phyloP scores from a whole-genome alignment of 2,888 invertebrate species.

The Melikaiella ostensackeni region DNA sequence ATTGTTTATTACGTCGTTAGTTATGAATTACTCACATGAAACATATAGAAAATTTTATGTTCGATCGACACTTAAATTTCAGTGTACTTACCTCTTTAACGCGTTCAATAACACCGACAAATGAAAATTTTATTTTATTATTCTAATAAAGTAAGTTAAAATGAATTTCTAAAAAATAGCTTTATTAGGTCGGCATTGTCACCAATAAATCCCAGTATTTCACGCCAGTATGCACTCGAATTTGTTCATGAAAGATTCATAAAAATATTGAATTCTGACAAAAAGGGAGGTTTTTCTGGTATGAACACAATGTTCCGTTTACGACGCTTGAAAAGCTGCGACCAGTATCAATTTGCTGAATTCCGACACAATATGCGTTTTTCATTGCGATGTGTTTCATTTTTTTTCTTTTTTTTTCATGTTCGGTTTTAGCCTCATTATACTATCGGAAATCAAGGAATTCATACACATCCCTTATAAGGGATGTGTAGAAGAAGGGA shows the following conservation, averaged over 20 bases:
- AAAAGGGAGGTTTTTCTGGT: constrained; percentile 8
- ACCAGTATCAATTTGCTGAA: constrained; percentile 31
- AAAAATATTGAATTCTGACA: constrained; percentile 27
- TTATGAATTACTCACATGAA: constrained; percentile 17
- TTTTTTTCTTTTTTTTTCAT: too few relatives aligned
- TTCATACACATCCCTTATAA: too few relatives aligned
- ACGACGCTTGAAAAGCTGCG: constrained; percentile 23
- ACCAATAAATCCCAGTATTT: constrained; percentile 2
- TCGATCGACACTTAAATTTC: constrained; percentile 12
- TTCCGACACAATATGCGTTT: background rate
- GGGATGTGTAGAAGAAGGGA: too few relatives aligned
- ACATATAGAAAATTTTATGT: constrained; percentile 3
- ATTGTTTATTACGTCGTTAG: constrained; percentile 28
- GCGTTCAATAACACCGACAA: too few relatives aligned
- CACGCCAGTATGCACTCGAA: background rate
- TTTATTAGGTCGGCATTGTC: constrained; percentile 15
- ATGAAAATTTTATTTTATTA: too few relatives aligned
- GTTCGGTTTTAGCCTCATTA: too few relatives aligned
- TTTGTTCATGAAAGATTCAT: constrained; percentile 39
- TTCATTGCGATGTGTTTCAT: too few relatives aligned
- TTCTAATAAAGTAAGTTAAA: background rate
- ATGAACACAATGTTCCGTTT: constrained; percentile 25
- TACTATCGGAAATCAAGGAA: too few relatives aligned
- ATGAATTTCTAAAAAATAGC: background rate
- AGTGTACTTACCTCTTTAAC: background rate